phyloP scores from a whole-genome alignment of 2,888 invertebrate species.

The Caradrina clavipalpis region DNA sequence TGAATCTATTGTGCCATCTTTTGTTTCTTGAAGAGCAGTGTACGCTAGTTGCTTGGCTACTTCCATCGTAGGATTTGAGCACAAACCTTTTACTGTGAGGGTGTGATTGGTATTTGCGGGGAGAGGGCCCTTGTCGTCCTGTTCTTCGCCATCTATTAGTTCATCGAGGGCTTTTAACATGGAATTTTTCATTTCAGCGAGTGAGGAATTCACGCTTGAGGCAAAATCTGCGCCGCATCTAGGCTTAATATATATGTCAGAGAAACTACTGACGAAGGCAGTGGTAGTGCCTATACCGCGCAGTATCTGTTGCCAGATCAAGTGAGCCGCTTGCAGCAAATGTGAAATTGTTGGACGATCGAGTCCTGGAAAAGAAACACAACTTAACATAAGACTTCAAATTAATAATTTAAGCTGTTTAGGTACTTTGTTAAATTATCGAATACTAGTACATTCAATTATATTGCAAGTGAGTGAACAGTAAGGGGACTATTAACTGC shows the following conservation, averaged over 20 bases:
- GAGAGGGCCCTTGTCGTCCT: constrained; percentile 27
- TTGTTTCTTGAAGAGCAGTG: constrained; percentile 74
- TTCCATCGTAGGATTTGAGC: constrained; percentile 87
- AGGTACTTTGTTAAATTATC: too few relatives aligned
- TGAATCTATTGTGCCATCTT: constrained; percentile 45
- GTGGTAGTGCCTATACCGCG: constrained; percentile 90
- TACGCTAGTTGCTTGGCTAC: constrained; percentile 90
- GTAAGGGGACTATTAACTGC: too few relatives aligned
- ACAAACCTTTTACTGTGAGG: constrained; percentile 85
- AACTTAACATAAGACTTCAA: too few relatives aligned
- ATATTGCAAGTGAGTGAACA: too few relatives aligned
- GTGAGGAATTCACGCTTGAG: constrained; percentile 78
- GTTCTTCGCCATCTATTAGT: constrained; percentile 65
- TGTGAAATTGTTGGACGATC: constrained; percentile 92
- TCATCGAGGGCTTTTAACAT: constrained; percentile 80
- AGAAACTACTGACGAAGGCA: constrained; percentile 91
- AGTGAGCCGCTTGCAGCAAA: constrained; percentile 92
- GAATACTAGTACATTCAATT: too few relatives aligned
- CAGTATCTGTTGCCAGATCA: constrained; percentile 92
- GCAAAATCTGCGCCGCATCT: constrained; percentile 85
- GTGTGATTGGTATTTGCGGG: constrained; percentile 72
- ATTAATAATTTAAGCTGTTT: too few relatives aligned
- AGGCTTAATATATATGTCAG: constrained; percentile 93
- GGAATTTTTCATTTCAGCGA: constrained; percentile 87
- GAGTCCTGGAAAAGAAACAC: constrained; percentile 81